Evolutionary conservation across 2,113 vertebrate species (phyloP).

Genomic region (Malurus elegans): DNA sequence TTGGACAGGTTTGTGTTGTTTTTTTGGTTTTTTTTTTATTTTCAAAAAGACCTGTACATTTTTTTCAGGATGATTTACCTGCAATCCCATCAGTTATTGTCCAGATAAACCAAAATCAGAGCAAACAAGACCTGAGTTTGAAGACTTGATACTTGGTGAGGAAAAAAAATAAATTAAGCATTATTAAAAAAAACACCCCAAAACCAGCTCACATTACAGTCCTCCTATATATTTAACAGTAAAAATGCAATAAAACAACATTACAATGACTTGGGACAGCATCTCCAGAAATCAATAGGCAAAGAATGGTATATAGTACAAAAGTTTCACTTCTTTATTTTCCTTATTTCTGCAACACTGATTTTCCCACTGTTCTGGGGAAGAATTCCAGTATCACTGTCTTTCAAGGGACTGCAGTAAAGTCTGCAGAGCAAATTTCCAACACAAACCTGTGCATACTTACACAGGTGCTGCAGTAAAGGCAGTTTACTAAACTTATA

Average conservation of each 20-base stretch:
- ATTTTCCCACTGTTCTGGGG: not conserved
- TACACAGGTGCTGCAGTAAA: accelerated
- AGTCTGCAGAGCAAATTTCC: not conserved
- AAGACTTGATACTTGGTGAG: not conserved
- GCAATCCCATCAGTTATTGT: not conserved
- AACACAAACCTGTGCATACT: not conserved
- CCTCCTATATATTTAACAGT: not conserved
- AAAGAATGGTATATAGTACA: not conserved
- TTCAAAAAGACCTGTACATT: not conserved
- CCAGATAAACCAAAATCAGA: not conserved
- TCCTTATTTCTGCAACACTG: not conserved
- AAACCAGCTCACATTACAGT: not conserved
- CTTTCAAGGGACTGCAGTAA: not conserved
- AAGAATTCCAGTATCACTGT: accelerated
- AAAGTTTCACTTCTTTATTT: not conserved
- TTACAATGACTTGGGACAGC: not conserved
- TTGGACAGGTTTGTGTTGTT: too few species aligned
- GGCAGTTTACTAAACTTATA: not conserved
- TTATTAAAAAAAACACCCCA: not conserved
- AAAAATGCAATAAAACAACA: not conserved
- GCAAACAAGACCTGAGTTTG: not conserved
- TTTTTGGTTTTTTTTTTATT: not conserved
- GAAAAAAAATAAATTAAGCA: not conserved
- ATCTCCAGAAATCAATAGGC: not conserved
- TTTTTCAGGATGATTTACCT: not conserved